Evolutionary conservation across 2,888 invertebrate genomes (phyloP), one percentile per base, ranked within the genome.

Genomic region (Amblyjoppa proteus): DNA sequence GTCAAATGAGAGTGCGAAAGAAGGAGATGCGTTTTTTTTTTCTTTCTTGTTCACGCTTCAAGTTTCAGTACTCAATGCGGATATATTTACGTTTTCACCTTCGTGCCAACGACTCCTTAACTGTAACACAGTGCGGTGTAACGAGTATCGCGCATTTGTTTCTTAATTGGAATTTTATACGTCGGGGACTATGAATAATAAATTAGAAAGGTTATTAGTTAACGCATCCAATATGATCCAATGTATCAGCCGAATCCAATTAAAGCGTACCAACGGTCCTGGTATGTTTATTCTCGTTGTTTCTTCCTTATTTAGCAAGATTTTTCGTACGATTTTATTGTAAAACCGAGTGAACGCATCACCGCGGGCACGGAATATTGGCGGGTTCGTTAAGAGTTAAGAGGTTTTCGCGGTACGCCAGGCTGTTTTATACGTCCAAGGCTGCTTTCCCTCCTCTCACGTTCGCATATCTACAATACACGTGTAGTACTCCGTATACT

Each of bases 51-150:
- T 75, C 81, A 78, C 80, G 71, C 68, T 84, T 74, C 28, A 69
- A 51, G 69, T 68, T 84, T 78, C 78, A 69, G 16, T 34, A 78
- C 81, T 81, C 53, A 78, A 69, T 61, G 81, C 84, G 78, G 77
- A 81, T 74, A 77, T 81, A 68, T 78, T 84, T 84, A 81, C 71
- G 77, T 84, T 77, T 84, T 84, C 77, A 84, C 81, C 84, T 84
- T 77, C 84, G 77, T 84, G 77, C 77, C 81, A 84, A 84, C 58
- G 84, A 81, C 81, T 77, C 68, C 53, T 58, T 16, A 11, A 34
- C 66, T 49, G 31, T 69, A 69, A 68, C 58, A 74, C 58, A 41
- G 13, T 6, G 38, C 45, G 11, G 9, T 68, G 7, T 11, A 31
- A 31, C 16, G 56, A 31, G 53, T 16, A 66, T 56, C 13, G 76